phyloP scores from a whole-genome alignment of 2,888 invertebrate species.

The Eilema depressum region DNA sequence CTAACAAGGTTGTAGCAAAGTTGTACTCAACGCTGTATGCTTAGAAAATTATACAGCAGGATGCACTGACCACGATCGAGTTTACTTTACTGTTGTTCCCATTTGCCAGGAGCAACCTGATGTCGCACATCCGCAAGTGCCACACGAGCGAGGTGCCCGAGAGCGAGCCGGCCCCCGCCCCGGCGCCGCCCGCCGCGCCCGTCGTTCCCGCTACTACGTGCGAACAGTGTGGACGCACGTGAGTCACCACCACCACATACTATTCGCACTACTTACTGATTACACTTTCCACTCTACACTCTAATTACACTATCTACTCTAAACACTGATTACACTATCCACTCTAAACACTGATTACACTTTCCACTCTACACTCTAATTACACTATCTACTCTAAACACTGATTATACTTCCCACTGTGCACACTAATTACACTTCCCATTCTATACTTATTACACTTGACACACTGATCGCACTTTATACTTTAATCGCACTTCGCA shows the following conservation, averaged over 20 bases:
- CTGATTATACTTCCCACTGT: background rate
- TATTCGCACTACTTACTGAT: background rate
- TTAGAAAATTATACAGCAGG: no score
- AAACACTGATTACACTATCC: background rate
- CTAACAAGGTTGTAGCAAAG: no score
- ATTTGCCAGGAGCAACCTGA: slow-evolving; percentile 62
- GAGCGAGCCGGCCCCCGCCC: slow-evolving; percentile 13
- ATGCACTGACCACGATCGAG: no score
- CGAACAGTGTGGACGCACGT: slow-evolving; percentile 69
- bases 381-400: no score
- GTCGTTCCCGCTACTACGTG: slow-evolving; percentile 49
- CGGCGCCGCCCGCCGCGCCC: slow-evolving; percentile 14
- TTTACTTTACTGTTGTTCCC: background rate
- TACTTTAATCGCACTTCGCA: no score
- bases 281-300: background rate
- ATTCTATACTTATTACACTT: background rate
- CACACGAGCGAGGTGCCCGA: slow-evolving; percentile 59
- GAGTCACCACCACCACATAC: slow-evolving; percentile 34
- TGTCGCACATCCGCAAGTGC: slow-evolving; percentile 79
- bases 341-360: no score
- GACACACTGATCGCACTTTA: no score
- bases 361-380: no score
- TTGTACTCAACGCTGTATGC: no score
- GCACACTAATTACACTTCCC: background rate
- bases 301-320: background rate